These are phyloP conservation scores for Stegodyphus mimosarum DNA, from an alignment of 1,140 invertebrate species.

Conservation along the genomic window DNA sequence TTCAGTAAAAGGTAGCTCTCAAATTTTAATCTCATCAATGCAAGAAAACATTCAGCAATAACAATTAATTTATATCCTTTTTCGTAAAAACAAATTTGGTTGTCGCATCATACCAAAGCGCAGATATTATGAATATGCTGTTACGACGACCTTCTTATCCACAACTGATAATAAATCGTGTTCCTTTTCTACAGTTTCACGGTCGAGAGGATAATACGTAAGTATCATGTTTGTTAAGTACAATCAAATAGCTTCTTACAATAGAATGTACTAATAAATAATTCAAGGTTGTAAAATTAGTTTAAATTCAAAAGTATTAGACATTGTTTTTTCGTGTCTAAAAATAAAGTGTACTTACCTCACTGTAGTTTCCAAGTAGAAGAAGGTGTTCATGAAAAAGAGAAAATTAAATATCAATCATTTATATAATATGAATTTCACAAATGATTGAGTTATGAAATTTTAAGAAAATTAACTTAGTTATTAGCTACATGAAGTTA, in stretches of 20 bases:
- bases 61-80: too few relatives aligned
- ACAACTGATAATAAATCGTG: too few relatives aligned
- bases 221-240: too few relatives aligned
- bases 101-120: too few relatives aligned
- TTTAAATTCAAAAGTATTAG: neutral
- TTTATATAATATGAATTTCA: neutral
- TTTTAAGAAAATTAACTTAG: neutral
- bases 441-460: neutral
- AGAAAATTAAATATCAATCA: neutral
- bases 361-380: conserved; percentile 10
- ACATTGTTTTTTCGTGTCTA: neutral
- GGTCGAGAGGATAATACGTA: neutral
- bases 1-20: too few relatives aligned
- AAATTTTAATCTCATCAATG: too few relatives aligned
- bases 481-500: neutral
- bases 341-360: conserved; percentile 34
- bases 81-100: too few relatives aligned
- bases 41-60: too few relatives aligned
- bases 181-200: neutral
- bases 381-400: neutral
- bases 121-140: too few relatives aligned
- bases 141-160: too few relatives aligned
- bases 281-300: neutral
- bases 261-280: neutral
- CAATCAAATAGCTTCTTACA: neutral